Evolutionary conservation across 2,797 vertebrate genomes (phyloP), one percentile per base, ranked within the genome.

Genomic region (Chiroxiphia lanceolata): DNA sequence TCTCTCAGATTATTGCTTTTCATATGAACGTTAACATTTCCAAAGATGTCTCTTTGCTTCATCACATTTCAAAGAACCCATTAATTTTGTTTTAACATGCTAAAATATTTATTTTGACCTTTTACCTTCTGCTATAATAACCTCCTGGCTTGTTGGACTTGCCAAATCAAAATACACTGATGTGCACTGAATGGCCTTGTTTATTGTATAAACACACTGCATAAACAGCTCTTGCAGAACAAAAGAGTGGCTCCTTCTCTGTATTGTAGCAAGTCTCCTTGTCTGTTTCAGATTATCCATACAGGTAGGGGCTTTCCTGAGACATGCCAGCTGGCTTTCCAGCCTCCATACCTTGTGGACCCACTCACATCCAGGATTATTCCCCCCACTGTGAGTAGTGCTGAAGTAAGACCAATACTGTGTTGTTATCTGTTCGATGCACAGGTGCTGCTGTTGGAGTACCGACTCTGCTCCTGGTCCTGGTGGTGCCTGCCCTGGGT

Each of bases 401-500:
- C 44, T 51, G 53, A 25, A 71, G 36, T 83, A 34, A 36, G 53
- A 69, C 26, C 84, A 91, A 86, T 64, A 6, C 67, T 5, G 5
- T 89, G 74, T 70, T n/a, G 4, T 60, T 87, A 36, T 92, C 54
- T 93, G 29, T 97, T 97, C 6, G 0, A 74, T 90, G 96, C 90
- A 33, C 97, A 99, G 99, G 98, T 98, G 98, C 97, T 9, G 5
- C 95, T 44, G 86, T 97, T 89, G 96, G 97, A 29, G 91, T 98
- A 29, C 97, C 96, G 3, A 94, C 98, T 72, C 94, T 97, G 96
- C 94, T 98, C 68, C 96, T 98, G 27, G 96, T 98, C 92, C 78
- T 98, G 19, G 94, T 98, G 94, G 94, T 98, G 90, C 98, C 99
- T 96, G 95, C 98, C 94, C 95, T 99, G 78, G 95, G 98, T 96